Conservation (phyloP, 1,140 invertebrate species). For the Sinonovacula constricta region DNA sequence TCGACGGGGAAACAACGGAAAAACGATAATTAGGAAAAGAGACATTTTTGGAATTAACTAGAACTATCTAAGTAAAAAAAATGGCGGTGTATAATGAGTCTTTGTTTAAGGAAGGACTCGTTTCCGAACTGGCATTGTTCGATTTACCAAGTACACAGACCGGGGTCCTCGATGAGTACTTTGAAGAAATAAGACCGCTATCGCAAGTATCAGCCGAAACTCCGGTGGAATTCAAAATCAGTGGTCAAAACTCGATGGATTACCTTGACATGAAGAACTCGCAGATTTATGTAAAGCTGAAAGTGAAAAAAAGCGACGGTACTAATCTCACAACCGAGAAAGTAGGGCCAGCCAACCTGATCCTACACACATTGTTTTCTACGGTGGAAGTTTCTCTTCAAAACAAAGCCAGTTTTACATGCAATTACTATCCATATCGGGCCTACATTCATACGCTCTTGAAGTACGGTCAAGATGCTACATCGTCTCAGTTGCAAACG, state of each 20-base stretch:
- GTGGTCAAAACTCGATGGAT: not conserved
- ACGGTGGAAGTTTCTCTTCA: not conserved
- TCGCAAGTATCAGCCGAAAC: not conserved
- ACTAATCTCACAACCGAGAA: not conserved
- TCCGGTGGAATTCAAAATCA: constrained; percentile 1
- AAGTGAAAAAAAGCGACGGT: constrained; percentile 1
- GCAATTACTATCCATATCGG: constrained; percentile 1
- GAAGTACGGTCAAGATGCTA: not conserved
- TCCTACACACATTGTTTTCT: constrained; percentile 13
- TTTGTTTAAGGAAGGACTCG: too few relatives aligned
- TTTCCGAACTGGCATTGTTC: not conserved
- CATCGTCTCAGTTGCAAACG: not conserved
- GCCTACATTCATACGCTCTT: not conserved
- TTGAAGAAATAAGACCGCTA: not conserved
- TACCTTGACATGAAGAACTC: constrained; percentile 1
- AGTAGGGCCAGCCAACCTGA: not conserved
- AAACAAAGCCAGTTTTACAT: constrained; percentile 2
- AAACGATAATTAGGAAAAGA: too few relatives aligned
- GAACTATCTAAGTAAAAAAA: too few relatives aligned
- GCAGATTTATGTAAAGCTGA: constrained; percentile 5
- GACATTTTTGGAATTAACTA: too few relatives aligned
- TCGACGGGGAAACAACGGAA: too few relatives aligned
- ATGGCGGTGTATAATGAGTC: too few relatives aligned
- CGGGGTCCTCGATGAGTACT: not conserved
- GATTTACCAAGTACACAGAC: not conserved